Percentiles rank a stretch among this genome's conserved stretches.
Conservation (phyloP, 2,113 vertebrate genomes). For the Pseudorhombus dupliciocellatus region DNA sequence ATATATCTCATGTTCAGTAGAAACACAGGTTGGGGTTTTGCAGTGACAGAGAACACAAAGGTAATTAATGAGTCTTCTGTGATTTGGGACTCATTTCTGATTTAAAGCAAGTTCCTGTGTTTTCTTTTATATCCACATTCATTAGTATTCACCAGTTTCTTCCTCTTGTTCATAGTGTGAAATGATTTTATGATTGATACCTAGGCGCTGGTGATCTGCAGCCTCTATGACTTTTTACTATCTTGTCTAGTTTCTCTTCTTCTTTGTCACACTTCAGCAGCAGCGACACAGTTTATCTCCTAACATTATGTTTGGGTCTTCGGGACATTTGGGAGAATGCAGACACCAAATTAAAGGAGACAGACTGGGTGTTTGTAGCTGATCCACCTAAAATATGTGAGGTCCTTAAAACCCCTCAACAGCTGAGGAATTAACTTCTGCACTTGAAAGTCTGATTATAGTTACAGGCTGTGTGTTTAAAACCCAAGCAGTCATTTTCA, state of each 20-base stretch:
- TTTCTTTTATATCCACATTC: background rate
- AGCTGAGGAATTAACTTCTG: background rate
- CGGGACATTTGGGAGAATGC: background rate
- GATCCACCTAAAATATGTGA: background rate
- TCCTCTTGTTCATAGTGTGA: constrained; percentile 35
- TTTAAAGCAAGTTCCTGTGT: constrained; percentile 18
- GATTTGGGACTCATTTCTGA: background rate
- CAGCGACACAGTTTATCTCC: background rate
- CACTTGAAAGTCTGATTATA: constrained; percentile 8
- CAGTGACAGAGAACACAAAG: constrained; percentile 1
- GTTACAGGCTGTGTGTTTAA: background rate
- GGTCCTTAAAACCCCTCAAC: background rate
- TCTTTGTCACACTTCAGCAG: constrained; percentile 12
- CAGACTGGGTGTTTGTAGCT: background rate
- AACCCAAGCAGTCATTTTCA: constrained; percentile 1
- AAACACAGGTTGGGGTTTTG: background rate
- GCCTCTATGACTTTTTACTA: constrained; percentile 8
- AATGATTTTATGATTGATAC: constrained; percentile 37
- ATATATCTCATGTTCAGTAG: background rate
- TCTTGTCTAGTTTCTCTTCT: constrained; percentile 1
- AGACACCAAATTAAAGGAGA: background rate
- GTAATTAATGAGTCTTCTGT: background rate
- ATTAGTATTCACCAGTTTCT: constrained; percentile 35
- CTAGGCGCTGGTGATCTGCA: background rate
- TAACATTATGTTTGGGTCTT: constrained; percentile 14